phyloP scores from a whole-genome alignment of 2,888 invertebrate genomes.

The Antheraea assamensis region DNA sequence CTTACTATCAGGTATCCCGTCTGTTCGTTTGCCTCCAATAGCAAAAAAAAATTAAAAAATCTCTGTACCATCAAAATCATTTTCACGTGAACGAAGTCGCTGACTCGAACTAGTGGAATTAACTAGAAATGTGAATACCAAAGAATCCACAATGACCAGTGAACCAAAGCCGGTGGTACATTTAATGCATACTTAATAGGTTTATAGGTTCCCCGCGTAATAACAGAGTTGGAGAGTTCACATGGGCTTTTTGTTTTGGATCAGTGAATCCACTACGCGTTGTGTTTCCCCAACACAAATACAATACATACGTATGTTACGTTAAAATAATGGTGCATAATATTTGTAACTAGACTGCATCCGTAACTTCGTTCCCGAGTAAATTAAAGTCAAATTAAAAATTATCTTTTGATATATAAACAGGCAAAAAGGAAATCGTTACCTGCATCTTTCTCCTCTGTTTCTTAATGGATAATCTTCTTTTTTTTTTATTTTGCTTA shows the following conservation, averaged over 20 bases:
- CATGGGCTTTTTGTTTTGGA: constrained; percentile 29
- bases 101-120: neutral
- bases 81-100: too few relatives aligned
- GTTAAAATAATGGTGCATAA: neutral
- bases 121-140: neutral
- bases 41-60: too few relatives aligned
- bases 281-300: constrained; percentile 4
- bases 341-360: neutral
- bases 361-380: too few relatives aligned
- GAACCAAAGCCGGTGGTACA: constrained; percentile 13
- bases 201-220: constrained; percentile 18
- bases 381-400: too few relatives aligned
- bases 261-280: constrained; percentile 23
- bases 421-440: too few relatives aligned
- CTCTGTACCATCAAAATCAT: neutral
- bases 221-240: constrained; percentile 23
- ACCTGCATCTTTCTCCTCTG: too few relatives aligned
- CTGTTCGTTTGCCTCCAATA: too few relatives aligned
- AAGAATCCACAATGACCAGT: constrained; percentile 14
- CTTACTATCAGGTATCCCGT: too few relatives aligned
- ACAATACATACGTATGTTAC: neutral
- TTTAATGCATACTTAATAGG: constrained; percentile 21
- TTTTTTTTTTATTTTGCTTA: too few relatives aligned
- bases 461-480: too few relatives aligned
- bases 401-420: too few relatives aligned